Evolutionary conservation across 2,888 invertebrate species (phyloP).

Genomic region (Colostygia pectinataria): DNA sequence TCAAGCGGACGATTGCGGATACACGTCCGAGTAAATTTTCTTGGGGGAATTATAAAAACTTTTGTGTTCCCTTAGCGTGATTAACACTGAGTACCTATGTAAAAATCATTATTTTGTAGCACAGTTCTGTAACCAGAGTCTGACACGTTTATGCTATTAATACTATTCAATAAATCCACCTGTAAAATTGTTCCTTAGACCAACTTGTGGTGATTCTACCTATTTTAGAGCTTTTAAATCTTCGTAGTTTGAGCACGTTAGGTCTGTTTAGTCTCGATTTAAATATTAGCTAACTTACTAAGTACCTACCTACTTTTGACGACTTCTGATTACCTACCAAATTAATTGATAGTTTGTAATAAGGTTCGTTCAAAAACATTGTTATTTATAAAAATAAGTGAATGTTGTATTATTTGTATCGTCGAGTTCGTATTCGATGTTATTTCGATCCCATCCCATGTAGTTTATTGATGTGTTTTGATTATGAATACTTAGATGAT

Average conservation of each 20-base stretch:
- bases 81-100: too few relatives aligned
- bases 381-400: conserved; percentile 21
- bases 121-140: too few relatives aligned
- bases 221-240: conserved; percentile 5
- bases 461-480: conserved; percentile 28
- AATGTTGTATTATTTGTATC: conserved; percentile 24
- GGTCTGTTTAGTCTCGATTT: conserved; percentile 3
- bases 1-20: too few relatives aligned
- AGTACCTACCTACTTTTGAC: conserved; percentile 28
- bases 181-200: neutral
- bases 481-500: conserved; percentile 33
- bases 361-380: conserved; percentile 21
- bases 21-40: too few relatives aligned
- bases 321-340: conserved; percentile 26
- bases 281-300: neutral
- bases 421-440: conserved; percentile 12
- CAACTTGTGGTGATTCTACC: neutral
- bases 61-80: too few relatives aligned
- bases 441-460: conserved; percentile 21
- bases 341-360: conserved; percentile 15
- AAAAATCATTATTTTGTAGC: too few relatives aligned
- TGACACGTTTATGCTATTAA: too few relatives aligned
- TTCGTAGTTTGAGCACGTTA: conserved; percentile 3
- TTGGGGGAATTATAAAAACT: too few relatives aligned
- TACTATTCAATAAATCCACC: too few relatives aligned